phyloP scores from a whole-genome alignment of 2,797 vertebrate species.

The Mergus octosetaceus region DNA sequence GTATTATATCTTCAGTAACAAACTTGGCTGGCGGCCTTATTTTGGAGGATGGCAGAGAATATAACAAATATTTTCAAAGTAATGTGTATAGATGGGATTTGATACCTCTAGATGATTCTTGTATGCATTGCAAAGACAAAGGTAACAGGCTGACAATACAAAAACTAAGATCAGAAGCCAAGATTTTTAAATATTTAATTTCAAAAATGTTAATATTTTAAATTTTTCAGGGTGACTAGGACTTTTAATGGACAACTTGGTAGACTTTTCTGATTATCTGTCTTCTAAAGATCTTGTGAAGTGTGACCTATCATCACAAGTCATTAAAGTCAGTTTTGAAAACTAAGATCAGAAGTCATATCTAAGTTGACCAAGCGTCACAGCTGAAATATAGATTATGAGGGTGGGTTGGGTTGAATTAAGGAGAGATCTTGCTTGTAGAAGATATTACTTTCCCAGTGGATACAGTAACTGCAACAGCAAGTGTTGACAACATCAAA shows the following conservation, averaged over 20 bases:
- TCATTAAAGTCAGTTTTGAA: neutral
- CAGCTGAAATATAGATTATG: neutral
- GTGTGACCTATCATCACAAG: neutral
- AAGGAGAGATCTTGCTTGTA: neutral
- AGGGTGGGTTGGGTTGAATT: neutral
- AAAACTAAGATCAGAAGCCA: neutral
- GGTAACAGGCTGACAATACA: neutral
- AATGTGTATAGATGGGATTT: neutral
- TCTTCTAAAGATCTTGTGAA: neutral
- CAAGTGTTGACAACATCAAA: neutral
- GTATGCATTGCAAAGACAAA: neutral
- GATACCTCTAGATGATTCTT: neutral
- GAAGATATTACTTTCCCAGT: neutral
- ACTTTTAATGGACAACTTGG: neutral
- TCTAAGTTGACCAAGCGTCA: neutral
- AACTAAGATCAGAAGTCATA: neutral
- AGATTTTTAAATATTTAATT: neutral
- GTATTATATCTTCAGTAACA: neutral
- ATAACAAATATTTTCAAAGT: neutral
- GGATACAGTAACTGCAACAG: neutral
- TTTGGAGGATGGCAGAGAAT: neutral
- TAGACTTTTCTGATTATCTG: neutral
- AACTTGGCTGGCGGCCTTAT: neutral
- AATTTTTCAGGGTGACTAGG: too few relatives aligned
- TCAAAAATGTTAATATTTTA: neutral